phyloP scores from a whole-genome alignment of 2,797 vertebrate genomes.

The Psittacula derbiana region DNA sequence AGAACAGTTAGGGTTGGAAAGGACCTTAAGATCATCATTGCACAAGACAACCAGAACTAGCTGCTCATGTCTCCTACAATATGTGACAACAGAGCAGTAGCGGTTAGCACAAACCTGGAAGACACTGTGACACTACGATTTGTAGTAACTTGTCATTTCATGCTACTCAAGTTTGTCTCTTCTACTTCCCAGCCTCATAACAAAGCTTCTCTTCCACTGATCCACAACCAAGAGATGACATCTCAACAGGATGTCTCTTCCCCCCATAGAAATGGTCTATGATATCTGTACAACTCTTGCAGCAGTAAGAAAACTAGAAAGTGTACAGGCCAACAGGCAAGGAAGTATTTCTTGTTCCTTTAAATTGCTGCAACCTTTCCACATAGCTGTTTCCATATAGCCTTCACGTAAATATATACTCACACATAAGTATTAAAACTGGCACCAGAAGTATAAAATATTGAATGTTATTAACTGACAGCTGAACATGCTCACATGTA shows the following conservation, averaged over 20 bases:
- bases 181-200: neutral
- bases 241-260: neutral
- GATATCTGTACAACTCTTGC: neutral
- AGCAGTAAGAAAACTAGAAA: neutral
- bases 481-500: neutral
- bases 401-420: fast-evolving
- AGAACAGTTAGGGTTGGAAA: too few species aligned
- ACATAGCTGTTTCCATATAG: neutral
- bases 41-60: neutral
- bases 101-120: neutral
- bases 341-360: neutral
- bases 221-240: neutral
- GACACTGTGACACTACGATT: neutral
- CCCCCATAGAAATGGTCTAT: neutral
- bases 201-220: neutral
- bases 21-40: too few species aligned
- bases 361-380: neutral
- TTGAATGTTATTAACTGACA: neutral
- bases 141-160: neutral
- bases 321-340: neutral
- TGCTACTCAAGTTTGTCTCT: neutral
- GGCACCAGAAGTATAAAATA: neutral
- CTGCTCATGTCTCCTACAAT: neutral
- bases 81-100: neutral
- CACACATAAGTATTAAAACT: fast-evolving